phyloP scores from a whole-genome alignment of 2,888 invertebrate species.

The Pollenia griseotomentosa region DNA sequence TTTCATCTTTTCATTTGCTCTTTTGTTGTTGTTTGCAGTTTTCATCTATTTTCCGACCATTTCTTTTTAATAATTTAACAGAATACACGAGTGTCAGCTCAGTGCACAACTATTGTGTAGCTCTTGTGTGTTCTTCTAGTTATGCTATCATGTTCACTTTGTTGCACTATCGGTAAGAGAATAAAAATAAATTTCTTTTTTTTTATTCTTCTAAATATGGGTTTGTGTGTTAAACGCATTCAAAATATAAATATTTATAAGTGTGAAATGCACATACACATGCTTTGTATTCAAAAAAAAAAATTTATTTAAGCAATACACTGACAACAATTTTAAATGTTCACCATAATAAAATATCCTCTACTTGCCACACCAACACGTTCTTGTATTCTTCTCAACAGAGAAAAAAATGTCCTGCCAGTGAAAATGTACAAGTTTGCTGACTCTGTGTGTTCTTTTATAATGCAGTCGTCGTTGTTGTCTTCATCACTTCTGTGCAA shows the following conservation, averaged over 20 bases:
- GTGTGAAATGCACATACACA: no score
- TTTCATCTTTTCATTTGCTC: background rate
- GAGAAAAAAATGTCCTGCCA: background rate
- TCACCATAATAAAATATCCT: background rate
- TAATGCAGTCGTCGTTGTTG: conserved; percentile 21
- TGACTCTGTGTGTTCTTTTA: background rate
- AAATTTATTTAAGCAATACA: background rate
- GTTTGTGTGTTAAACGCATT: conserved; percentile 54
- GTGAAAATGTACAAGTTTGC: background rate
- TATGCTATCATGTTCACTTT: conserved; percentile 5
- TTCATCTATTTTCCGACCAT: conserved; percentile 16
- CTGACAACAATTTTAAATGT: background rate
- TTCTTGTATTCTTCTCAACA: background rate
- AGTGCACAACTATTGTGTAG: conserved; percentile 12
- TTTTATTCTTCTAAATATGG: conserved; percentile 17
- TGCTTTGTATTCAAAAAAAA: no score
- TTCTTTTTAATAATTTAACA: conserved; percentile 61
- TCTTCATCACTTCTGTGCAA: conserved; percentile 34
- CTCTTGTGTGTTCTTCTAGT: background rate
- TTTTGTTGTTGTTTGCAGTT: conserved; percentile 16
- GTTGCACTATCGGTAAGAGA: conserved; percentile 3
- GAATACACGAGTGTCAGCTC: conserved; percentile 54
- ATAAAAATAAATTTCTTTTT: background rate
- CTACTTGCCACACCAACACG: no score
- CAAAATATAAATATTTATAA: no score